phyloP scores from a whole-genome alignment of 1,140 invertebrate species.

The Adoxophyes honmai region DNA sequence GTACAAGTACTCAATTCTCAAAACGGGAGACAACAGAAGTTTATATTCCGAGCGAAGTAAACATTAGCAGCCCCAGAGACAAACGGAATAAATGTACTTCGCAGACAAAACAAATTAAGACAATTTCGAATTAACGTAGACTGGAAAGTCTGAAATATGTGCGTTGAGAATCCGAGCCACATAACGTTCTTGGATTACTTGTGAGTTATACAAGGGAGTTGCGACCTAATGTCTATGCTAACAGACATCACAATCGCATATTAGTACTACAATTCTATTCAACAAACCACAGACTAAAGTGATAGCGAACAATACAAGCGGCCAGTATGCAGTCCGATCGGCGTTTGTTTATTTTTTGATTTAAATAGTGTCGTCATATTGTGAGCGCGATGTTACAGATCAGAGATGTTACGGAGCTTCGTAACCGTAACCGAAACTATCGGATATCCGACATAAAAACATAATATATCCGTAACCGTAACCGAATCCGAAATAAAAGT shows the following conservation, averaged over 20 bases:
- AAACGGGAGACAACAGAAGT: not conserved
- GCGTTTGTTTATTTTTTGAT: not conserved
- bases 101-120: slow-evolving; percentile 61
- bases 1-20: slow-evolving; percentile 3
- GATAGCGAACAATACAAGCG: slow-evolving; percentile 5
- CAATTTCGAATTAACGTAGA: slow-evolving; percentile 64
- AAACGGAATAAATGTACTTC: slow-evolving; percentile 45
- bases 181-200: slow-evolving; percentile 42
- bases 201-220: slow-evolving; percentile 20
- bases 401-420: too few species aligned
- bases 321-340: not conserved
- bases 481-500: too few species aligned
- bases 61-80: slow-evolving; percentile 32
- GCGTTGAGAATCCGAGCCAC: slow-evolving; percentile 39
- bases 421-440: too few species aligned
- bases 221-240: slow-evolving; percentile 30
- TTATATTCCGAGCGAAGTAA: slow-evolving; percentile 1
- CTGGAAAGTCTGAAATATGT: slow-evolving; percentile 57
- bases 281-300: slow-evolving; percentile 23
- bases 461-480: too few species aligned
- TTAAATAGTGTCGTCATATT: slow-evolving; percentile 35
- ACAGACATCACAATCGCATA: slow-evolving; percentile 35
- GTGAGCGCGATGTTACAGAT: slow-evolving; percentile 49
- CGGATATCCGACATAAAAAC: too few species aligned
- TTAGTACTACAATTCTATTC: slow-evolving; percentile 17